These are phyloP conservation scores for Sebastes flavidus DNA, from an alignment of 2,797 vertebrate species.

Conservation along the genomic window DNA sequence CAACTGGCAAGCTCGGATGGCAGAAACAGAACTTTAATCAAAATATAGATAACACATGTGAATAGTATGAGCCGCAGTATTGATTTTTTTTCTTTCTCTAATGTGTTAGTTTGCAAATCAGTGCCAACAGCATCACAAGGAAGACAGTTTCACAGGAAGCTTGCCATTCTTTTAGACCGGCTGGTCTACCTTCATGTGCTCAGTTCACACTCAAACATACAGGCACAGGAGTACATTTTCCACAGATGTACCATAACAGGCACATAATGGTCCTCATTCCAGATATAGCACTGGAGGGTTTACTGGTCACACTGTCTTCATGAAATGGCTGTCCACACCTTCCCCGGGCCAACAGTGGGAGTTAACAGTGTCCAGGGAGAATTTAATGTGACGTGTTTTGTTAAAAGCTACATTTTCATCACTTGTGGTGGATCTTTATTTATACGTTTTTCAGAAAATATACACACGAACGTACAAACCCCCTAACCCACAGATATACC, in stretches of 20 bases:
- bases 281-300: not conserved
- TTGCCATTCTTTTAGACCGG: too few species aligned
- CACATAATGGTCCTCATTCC: not conserved
- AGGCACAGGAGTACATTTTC: not conserved
- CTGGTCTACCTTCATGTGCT: not conserved
- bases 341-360: not conserved
- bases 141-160: too few species aligned
- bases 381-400: not conserved
- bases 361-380: not conserved
- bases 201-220: not conserved
- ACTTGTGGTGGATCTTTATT: not conserved
- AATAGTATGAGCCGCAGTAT: not conserved
- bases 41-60: not conserved
- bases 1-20: not conserved
- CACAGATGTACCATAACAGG: not conserved
- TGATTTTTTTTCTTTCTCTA: slow-evolving; percentile 3
- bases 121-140: not conserved
- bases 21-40: slow-evolving; percentile 19
- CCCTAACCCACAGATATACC: too few species aligned
- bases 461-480: too few species aligned
- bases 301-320: not conserved
- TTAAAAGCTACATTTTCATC: not conserved
- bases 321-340: not conserved
- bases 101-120: not conserved
- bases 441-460: too few species aligned